These are phyloP conservation scores for Dendrolimus kikuchii DNA, from an alignment of 1,140 invertebrate genomes.

Conservation along the genomic window DNA sequence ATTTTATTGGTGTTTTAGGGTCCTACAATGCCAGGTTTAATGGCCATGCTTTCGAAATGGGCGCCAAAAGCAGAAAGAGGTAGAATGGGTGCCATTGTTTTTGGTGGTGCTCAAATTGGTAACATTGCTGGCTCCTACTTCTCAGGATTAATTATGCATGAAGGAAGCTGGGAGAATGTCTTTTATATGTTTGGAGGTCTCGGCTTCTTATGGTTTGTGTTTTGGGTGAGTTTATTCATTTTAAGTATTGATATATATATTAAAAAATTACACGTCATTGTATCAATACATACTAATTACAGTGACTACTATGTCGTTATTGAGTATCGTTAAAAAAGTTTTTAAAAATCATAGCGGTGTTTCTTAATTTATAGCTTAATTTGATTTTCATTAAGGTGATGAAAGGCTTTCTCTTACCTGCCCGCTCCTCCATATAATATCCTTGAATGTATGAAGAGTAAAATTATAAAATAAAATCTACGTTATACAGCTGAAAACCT, in stretches of 20 bases:
- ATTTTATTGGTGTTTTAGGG: constrained; percentile 71
- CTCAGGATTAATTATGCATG: constrained; percentile 79
- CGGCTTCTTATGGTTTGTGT: constrained; percentile 79
- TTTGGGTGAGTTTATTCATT: constrained; percentile 73
- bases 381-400: no score
- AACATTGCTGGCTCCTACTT: constrained; percentile 83
- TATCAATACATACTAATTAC: no score
- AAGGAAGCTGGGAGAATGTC: constrained; percentile 82
- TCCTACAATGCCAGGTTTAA: constrained; percentile 83
- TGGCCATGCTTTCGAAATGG: constrained; percentile 83
- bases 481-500: no score
- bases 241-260: neutral
- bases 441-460: no score
- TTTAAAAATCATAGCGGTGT: no score
- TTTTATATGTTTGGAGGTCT: constrained; percentile 88
- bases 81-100: constrained; percentile 81
- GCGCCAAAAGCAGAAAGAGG: constrained; percentile 81
- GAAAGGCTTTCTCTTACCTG: no score
- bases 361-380: no score
- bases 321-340: no score
- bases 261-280: no score
- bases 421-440: no score
- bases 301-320: no score
- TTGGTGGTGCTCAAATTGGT: constrained; percentile 80
- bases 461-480: no score